phyloP scores from a whole-genome alignment of 2,113 vertebrate genomes.

The Dascyllus trimaculatus region DNA sequence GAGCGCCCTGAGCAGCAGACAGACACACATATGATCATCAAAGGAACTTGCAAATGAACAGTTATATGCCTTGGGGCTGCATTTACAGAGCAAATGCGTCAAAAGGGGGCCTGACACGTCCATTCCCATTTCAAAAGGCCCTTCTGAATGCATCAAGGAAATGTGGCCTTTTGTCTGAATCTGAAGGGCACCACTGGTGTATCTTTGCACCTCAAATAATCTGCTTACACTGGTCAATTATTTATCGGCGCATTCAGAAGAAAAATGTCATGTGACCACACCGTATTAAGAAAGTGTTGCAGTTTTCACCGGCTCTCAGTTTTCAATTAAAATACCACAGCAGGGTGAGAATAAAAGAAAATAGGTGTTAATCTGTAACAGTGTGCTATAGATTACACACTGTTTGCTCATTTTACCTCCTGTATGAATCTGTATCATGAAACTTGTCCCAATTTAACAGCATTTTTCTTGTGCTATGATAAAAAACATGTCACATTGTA shows the following conservation, averaged over 20 bases:
- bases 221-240: no score
- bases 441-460: no score
- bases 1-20: conserved; percentile 87
- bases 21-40: background rate
- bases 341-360: conserved; percentile 1
- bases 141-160: background rate
- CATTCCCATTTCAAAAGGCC: background rate
- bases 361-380: background rate
- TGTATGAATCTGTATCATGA: no score
- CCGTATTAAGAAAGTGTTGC: background rate
- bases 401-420: no score
- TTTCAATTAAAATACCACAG: conserved; percentile 13
- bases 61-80: background rate
- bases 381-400: no score
- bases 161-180: conserved; percentile 2
- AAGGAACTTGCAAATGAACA: background rate
- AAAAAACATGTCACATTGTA: no score
- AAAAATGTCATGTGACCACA: background rate
- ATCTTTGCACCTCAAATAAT: background rate
- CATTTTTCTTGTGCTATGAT: no score
- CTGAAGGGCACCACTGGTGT: background rate
- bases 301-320: background rate
- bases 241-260: background rate
- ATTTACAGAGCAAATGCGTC: background rate
- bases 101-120: background rate